Percentiles rank a stretch among this genome's conserved stretches.
These are phyloP conservation scores for Tokudaia tokunoshimensis DNA, from an alignment of 2,797 vertebrate genomes.

Conservation along the genomic window DNA sequence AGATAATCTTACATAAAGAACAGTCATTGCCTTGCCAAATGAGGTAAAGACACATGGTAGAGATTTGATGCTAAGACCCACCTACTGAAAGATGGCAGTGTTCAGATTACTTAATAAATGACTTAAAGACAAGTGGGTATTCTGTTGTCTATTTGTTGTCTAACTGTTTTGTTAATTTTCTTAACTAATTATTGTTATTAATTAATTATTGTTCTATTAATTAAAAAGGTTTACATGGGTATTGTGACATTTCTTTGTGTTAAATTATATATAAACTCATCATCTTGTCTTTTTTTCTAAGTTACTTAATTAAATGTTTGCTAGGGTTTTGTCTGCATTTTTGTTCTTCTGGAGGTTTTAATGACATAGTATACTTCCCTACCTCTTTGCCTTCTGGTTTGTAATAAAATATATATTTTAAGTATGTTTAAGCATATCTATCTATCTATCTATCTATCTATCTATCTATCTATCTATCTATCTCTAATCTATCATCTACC, in stretches of 20 bases:
- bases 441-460: not conserved
- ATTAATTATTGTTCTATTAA: not conserved
- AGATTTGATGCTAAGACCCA: not conserved
- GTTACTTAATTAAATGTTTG: not conserved
- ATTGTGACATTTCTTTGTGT: not conserved
- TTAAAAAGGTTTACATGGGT: not conserved
- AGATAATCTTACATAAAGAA: not conserved
- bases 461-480: not conserved
- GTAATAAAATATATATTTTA: not conserved
- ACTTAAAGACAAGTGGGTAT: not conserved
- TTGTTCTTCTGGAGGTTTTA: not conserved
- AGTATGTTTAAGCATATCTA: not conserved
- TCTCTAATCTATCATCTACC: not conserved
- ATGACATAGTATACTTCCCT: not conserved
- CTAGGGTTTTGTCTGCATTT: not conserved
- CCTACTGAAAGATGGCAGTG: not conserved
- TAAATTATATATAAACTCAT: not conserved
- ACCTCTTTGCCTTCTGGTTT: not conserved
- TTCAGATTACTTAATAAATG: slow-evolving; percentile 11
- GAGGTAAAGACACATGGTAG: not conserved
- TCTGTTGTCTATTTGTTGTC: not conserved
- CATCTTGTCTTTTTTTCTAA: not conserved
- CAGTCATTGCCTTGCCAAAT: not conserved
- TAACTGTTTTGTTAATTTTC: not conserved
- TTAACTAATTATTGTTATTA: not conserved